These are phyloP conservation scores for Tadarida brasiliensis DNA, from an alignment of 2,797 vertebrate genomes.

Conservation along the genomic window DNA sequence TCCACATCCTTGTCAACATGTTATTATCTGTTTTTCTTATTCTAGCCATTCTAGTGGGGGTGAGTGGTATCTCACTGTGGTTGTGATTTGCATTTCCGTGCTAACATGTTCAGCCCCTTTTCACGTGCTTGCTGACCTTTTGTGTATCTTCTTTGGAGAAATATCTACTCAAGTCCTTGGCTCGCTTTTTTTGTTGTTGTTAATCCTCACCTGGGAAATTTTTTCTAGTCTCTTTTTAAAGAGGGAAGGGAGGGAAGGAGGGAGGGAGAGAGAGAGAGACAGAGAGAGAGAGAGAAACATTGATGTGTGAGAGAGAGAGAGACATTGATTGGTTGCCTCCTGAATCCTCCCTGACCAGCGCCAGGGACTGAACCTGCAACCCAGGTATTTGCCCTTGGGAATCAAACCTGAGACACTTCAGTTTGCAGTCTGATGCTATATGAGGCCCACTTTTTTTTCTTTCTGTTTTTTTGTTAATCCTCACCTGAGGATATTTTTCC, in stretches of 20 bases:
- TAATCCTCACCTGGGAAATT: no score
- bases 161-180: no score
- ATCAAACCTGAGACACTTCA: background rate
- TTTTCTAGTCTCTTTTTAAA: no score
- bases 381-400: background rate
- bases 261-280: background rate
- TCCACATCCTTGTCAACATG: accelerated
- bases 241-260: no score
- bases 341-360: no score
- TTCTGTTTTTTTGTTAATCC: no score
- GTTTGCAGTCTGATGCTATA: background rate
- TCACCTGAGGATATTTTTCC: no score
- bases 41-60: background rate
- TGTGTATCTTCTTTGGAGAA: background rate
- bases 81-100: background rate
- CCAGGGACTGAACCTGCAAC: no score
- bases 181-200: background rate
- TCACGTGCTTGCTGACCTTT: background rate
- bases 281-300: background rate
- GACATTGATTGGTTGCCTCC: background rate
- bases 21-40: no score
- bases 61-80: accelerated
- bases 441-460: no score
- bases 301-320: background rate
- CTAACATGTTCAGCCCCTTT: background rate